phyloP scores from a whole-genome alignment of 2,113 vertebrate species.

The Promerops cafer region DNA sequence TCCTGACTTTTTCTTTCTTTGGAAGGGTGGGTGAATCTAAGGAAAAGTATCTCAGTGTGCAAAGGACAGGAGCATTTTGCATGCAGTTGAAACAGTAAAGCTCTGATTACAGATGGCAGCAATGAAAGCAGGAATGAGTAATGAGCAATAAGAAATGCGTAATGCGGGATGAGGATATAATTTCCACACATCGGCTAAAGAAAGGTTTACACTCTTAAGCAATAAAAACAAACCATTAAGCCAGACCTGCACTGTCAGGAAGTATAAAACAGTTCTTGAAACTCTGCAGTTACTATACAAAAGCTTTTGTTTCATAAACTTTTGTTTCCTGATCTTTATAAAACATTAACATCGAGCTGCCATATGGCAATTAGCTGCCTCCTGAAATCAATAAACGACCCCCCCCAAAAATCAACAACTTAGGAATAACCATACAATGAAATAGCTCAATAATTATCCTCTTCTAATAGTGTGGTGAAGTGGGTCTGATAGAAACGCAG shows the following conservation, averaged over 20 bases:
- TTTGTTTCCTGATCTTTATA: slow-evolving; percentile 84
- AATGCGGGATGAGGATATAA: slow-evolving; percentile 83
- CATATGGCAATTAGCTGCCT: slow-evolving; percentile 83
- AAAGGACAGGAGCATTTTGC: slow-evolving; percentile 56
- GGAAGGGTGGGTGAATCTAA: not conserved
- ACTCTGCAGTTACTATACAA: slow-evolving; percentile 81
- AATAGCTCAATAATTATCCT: slow-evolving; percentile 76
- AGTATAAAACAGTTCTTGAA: slow-evolving; percentile 84
- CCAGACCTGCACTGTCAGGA: slow-evolving; percentile 85
- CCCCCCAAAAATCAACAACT: slow-evolving; percentile 63
- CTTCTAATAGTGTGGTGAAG: slow-evolving; percentile 71
- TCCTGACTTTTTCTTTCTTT: not conserved
- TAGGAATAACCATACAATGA: slow-evolving; percentile 71
- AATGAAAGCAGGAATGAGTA: slow-evolving; percentile 72
- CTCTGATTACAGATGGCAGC: slow-evolving; percentile 69
- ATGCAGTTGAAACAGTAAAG: slow-evolving; percentile 68
- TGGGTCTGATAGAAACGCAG: slow-evolving; percentile 71
- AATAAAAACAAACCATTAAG: slow-evolving; percentile 94
- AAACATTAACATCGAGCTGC: slow-evolving; percentile 79
- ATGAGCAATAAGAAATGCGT: slow-evolving; percentile 77
- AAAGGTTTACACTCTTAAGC: slow-evolving; percentile 93
- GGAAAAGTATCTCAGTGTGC: slow-evolving; percentile 13
- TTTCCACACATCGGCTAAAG: slow-evolving; percentile 88
- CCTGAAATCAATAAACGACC: slow-evolving; percentile 81
- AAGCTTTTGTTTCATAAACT: slow-evolving; percentile 79